Percentiles rank a stretch among this genome's conserved stretches.
Conservation (phyloP, 2,113 vertebrate species). For the Gyps fulvus region DNA sequence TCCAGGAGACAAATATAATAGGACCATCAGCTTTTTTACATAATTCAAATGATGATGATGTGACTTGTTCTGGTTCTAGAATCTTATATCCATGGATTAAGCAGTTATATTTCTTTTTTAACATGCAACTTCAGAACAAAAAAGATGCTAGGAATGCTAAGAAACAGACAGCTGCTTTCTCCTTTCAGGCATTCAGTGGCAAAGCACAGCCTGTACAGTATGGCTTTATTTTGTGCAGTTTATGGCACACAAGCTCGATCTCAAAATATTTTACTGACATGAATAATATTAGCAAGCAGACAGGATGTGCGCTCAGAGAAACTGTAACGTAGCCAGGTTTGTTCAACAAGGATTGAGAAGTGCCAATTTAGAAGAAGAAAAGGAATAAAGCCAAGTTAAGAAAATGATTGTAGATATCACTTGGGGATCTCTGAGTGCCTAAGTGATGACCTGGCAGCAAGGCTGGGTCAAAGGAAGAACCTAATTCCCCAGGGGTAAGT, state of each 20-base stretch:
- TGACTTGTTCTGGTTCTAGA: background rate
- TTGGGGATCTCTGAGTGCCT: background rate
- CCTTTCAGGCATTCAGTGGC: background rate
- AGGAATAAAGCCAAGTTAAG: background rate
- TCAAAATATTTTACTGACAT: slow-evolving; percentile 3
- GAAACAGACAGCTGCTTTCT: background rate
- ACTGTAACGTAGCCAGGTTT: background rate
- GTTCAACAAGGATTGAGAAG: background rate
- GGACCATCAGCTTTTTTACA: background rate
- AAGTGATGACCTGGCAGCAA: background rate
- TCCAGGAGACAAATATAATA: background rate
- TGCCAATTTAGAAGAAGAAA: background rate
- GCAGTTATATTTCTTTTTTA: background rate
- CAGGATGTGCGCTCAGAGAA: background rate
- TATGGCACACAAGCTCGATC: background rate
- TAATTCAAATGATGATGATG: background rate
- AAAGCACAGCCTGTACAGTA: background rate
- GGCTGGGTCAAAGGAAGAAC: background rate
- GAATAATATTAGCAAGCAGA: background rate
- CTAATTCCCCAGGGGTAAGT: background rate
- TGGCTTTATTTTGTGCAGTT: background rate
- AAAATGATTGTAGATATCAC: background rate
- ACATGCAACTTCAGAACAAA: background rate
- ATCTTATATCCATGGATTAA: background rate
- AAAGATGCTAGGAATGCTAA: background rate